Conservation (phyloP, 2,797 vertebrate species). For the Danio choprae region DNA sequence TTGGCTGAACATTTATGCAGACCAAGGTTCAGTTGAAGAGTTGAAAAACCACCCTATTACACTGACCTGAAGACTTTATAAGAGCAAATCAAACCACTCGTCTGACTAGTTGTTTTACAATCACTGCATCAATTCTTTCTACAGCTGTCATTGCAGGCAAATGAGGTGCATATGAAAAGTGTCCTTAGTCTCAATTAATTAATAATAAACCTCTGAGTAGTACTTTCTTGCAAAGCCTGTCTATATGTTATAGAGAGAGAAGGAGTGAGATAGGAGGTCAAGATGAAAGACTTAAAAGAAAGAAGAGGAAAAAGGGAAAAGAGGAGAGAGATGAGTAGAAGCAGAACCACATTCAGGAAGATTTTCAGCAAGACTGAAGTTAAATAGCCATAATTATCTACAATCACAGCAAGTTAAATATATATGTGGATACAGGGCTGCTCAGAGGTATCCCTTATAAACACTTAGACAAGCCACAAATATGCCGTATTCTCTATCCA, state of each 20-base stretch:
- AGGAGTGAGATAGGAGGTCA: not conserved
- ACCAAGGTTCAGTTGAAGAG: no score
- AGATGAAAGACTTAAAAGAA: conserved; percentile 16
- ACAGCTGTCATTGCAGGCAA: not conserved
- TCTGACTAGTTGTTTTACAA: not conserved
- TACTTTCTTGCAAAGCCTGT: not conserved
- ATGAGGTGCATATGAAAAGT: not conserved
- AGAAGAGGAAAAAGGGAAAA: conserved; percentile 14
- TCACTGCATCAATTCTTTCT: not conserved
- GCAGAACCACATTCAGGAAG: conserved; percentile 56
- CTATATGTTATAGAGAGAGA: not conserved
- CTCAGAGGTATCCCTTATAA: conserved; percentile 49
- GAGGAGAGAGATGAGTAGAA: conserved; percentile 29
- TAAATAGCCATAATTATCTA: conserved; percentile 59
- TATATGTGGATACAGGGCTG: conserved; percentile 46
- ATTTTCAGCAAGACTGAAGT: conserved; percentile 49
- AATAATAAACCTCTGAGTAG: not conserved
- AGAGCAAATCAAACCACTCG: not conserved
- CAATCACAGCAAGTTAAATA: conserved; percentile 61
- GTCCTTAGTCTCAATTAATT: not conserved
- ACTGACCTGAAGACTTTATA: not conserved
- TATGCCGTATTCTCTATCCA: conserved; percentile 43
- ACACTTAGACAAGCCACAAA: conserved; percentile 46
- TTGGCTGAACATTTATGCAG: not conserved
- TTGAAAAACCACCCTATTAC: not conserved